Evolutionary conservation across 1,140 invertebrate species (phyloP).

Genomic region (Apis cerana): DNA sequence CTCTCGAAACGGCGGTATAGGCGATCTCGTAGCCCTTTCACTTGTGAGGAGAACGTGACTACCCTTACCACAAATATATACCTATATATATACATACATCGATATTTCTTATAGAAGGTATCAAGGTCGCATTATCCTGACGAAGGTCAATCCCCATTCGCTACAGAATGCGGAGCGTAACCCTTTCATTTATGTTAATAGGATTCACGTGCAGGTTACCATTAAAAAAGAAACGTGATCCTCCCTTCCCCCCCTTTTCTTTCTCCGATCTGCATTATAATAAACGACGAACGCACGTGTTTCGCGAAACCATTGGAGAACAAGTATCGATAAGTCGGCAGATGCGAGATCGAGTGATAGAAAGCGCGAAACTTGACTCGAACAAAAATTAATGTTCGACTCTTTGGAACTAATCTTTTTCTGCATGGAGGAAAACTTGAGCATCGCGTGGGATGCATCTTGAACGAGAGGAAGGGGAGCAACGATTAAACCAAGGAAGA

Average conservation of each 20-base stretch:
- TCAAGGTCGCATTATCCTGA: conserved; percentile 53
- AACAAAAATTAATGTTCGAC: too few relatives aligned
- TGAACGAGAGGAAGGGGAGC: too few relatives aligned
- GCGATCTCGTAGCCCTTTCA: conserved; percentile 58
- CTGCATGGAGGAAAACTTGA: too few relatives aligned
- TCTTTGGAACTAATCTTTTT: too few relatives aligned
- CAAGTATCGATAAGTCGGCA: too few relatives aligned
- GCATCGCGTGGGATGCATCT: too few relatives aligned
- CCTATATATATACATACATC: conserved; percentile 12
- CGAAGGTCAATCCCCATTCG: conserved; percentile 61
- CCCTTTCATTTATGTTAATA: conserved; percentile 66
- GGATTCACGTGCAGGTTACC: conserved; percentile 29
- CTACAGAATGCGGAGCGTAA: conserved; percentile 34
- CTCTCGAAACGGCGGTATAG: conserved; percentile 1
- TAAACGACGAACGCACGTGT: conserved; percentile 2
- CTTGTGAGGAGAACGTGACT: conserved; percentile 51
- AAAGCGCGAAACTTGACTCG: too few relatives aligned
- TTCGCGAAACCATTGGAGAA: not conserved
- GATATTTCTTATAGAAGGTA: conserved; percentile 46
- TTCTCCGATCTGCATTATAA: not conserved
- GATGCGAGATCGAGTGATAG: too few relatives aligned
- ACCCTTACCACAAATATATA: conserved; percentile 22
- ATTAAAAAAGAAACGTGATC: conserved; percentile 26
- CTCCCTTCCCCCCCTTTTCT: conserved; percentile 4
- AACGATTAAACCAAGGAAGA: too few relatives aligned